A percentile compares a stretch with the other conserved stretches of the same genome.
phyloP scores from a whole-genome alignment of 2,888 invertebrate species.

The Leptinotarsa tumamoca region DNA sequence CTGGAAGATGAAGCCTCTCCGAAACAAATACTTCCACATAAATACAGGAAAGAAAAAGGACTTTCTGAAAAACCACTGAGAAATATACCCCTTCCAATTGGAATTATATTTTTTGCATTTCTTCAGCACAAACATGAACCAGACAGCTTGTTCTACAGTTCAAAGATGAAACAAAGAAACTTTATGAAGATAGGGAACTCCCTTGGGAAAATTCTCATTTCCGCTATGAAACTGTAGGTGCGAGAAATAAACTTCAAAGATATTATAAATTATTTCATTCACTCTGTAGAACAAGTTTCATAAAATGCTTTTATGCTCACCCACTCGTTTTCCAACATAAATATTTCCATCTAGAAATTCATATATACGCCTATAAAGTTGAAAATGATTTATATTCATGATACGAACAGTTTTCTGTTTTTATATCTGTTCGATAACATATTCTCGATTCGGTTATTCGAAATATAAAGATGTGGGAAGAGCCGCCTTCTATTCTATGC shows the following conservation, averaged over 20 bases:
- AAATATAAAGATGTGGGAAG: not conserved
- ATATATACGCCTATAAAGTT: not conserved
- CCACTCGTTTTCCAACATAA: not conserved
- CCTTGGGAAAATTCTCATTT: constrained; percentile 28
- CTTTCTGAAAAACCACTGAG: no score
- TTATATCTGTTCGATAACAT: no score
- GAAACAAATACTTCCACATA: no score
- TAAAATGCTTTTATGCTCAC: not conserved
- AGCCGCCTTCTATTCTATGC: no score
- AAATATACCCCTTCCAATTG: no score
- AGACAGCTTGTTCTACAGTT: constrained; percentile 17
- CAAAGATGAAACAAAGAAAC: constrained; percentile 33
- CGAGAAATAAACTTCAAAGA: not conserved
- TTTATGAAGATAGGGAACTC: constrained; percentile 29
- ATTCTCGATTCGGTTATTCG: no score
- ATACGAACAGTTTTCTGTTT: not conserved
- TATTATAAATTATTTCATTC: not conserved
- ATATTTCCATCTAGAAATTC: not conserved
- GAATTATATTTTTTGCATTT: not conserved
- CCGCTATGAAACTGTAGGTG: not conserved
- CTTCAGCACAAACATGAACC: not conserved
- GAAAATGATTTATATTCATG: not conserved
- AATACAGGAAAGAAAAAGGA: no score
- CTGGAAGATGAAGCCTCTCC: no score
- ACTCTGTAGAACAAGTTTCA: not conserved